These are phyloP conservation scores for Nineta flava DNA, from an alignment of 2,888 invertebrate genomes.

Conservation along the genomic window DNA sequence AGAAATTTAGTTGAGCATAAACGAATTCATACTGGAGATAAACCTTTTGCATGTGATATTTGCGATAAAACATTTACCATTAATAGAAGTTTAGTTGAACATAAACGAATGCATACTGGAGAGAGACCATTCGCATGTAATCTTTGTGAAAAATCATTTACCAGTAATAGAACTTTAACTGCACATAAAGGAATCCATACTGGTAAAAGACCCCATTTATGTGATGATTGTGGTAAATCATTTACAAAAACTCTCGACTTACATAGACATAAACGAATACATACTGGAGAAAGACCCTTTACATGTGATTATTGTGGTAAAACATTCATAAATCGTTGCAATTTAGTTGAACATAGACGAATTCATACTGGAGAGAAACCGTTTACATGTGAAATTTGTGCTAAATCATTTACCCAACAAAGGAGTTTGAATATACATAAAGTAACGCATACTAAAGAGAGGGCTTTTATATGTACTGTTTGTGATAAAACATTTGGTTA, in stretches of 20 bases:
- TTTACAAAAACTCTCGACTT: background rate
- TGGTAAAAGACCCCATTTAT: background rate
- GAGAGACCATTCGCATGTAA: background rate
- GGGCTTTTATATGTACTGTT: background rate
- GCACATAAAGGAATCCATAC: background rate
- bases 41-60: background rate
- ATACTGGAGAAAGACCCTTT: background rate
- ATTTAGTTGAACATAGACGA: background rate
- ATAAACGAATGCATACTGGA: slow-evolving; percentile 2
- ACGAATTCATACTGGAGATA: background rate
- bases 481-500: background rate
- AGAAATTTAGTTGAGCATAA: background rate
- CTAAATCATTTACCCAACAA: background rate
- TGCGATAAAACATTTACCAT: background rate
- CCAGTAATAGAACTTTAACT: background rate
- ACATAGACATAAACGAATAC: background rate
- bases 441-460: background rate
- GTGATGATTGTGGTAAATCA: background rate
- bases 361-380: background rate
- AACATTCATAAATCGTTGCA: background rate
- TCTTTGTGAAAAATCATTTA: background rate
- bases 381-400: background rate
- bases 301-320: background rate
- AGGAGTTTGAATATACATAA: background rate
- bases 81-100: background rate